Evolutionary conservation across 2,888 invertebrate species (phyloP).

Genomic region (Eupsilia transversa): DNA sequence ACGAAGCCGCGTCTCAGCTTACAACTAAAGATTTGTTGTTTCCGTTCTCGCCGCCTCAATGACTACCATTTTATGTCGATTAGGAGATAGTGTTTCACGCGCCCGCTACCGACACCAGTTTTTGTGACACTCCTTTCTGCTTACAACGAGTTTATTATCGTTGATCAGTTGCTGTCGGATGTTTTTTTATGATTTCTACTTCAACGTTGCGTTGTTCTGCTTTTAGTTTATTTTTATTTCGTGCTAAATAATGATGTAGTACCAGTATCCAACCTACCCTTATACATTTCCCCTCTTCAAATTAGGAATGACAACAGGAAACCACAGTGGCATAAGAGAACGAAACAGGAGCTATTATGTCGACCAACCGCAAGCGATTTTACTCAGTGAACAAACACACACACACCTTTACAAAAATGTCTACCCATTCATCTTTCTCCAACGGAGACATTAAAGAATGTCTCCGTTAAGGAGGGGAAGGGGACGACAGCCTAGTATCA

Average conservation of each 20-base stretch:
- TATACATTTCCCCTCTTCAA: conserved; percentile 69
- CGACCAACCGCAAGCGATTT: conserved; percentile 87
- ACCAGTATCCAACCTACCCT: neutral
- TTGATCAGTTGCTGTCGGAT: conserved; percentile 80
- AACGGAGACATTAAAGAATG: conserved; percentile 89
- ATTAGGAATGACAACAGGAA: conserved; percentile 82
- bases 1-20: conserved; percentile 81
- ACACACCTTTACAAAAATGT: conserved; percentile 89
- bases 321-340: conserved; percentile 80
- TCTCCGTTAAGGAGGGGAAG: conserved; percentile 88
- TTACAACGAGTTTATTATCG: conserved; percentile 88
- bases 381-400: conserved; percentile 87
- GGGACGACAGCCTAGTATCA: conserved; percentile 82
- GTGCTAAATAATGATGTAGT: conserved; percentile 62
- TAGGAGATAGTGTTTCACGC: conserved; percentile 89
- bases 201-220: conserved; percentile 73
- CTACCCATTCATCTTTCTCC: conserved; percentile 89
- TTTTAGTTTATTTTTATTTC: conserved; percentile 71
- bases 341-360: conserved; percentile 85
- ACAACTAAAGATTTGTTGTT: conserved; percentile 88
- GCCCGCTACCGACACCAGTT: conserved; percentile 88
- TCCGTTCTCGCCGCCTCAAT: conserved; percentile 89
- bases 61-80: conserved; percentile 90
- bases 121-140: conserved; percentile 88
- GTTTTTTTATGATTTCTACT: conserved; percentile 72